Base-by-base conservation (phyloP, 2,113 vertebrate species). In the Lophius piscatorius region DNA sequence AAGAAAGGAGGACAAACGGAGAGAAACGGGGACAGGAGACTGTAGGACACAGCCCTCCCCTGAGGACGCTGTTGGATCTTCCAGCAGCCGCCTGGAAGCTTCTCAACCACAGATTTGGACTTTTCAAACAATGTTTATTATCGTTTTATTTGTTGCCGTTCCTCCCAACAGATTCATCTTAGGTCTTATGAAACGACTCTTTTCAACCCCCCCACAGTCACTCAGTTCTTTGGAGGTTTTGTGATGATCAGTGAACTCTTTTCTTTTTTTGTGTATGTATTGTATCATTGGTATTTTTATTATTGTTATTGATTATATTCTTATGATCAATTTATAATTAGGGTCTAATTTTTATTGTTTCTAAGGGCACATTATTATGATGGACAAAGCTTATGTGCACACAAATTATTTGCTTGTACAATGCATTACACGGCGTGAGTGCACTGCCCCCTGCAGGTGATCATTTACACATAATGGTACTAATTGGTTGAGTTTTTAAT, bases 241-340 rank as follows among this genome's bases (percentile, higher is more conserved):
- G 72, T 88, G 74, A 83, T 82, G 72, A 83, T 80, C 80, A 71
- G 76, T 80, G 80, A 84, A 82, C 46, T 55, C 78, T 77, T 71
- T 68, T 50, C 18, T 77, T 65, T 46, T 56, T 66, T 67, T 79
- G 84, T 91, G 87, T 92, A 91, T 90, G 89, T 92, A 91, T 87
- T 91, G 83, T 92, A 90, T 90, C 87, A 90, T 89, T 88, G 84
- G 82, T 89, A 80, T 91, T 91, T 88, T 91, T 83, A 81, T 84
- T 86, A 79, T 89, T 86, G 68, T 86, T 87, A 87, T 88, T 88
- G 89, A 90, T 88, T 68, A 84, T 88, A 87, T 86, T 91, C 82
- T 64, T 87, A 81, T 87, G 76, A 82, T 84, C 36, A 70, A 83
- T 76, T 88, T 81, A 76, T 79, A 52, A 52, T 77, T 82, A 69